Conservation (phyloP, 2,888 invertebrate genomes). For the Phaonia tiefii region DNA sequence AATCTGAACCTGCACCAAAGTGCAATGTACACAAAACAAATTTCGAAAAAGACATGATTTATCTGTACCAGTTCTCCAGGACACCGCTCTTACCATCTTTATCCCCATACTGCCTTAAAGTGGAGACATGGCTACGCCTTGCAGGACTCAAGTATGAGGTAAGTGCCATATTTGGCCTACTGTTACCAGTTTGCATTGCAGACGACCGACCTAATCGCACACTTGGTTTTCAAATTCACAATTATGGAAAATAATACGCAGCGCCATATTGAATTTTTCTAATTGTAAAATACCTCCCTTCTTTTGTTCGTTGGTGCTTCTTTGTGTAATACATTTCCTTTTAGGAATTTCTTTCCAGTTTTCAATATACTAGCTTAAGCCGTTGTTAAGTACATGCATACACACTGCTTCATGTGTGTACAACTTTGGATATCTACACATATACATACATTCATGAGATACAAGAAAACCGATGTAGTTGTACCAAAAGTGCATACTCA, state of each 20-base stretch:
- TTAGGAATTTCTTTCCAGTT: conserved; percentile 50
- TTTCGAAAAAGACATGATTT: conserved; percentile 95
- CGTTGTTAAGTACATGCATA: conserved; percentile 13
- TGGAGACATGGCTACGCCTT: conserved; percentile 96
- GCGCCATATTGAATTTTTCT: conserved; percentile 67
- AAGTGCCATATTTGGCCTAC: conserved; percentile 77
- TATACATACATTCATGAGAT: no score
- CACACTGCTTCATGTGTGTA: background rate
- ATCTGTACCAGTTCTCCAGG: conserved; percentile 96
- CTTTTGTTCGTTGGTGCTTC: conserved; percentile 3
- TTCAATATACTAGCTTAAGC: conserved; percentile 24
- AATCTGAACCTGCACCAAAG: conserved; percentile 87
- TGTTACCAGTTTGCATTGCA: background rate
- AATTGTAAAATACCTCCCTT: conserved; percentile 27
- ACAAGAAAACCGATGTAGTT: no score
- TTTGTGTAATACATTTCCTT: conserved; percentile 35
- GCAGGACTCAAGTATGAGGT: conserved; percentile 97
- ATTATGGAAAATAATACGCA: background rate
- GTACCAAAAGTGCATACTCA: conserved; percentile 1
- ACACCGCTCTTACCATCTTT: conserved; percentile 94
- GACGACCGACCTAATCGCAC: background rate
- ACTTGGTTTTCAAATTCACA: background rate
- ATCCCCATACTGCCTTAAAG: conserved; percentile 96
- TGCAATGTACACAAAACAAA: conserved; percentile 91
- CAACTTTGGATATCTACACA: background rate